Conservation (phyloP, 2,113 vertebrate genomes). For the Capra hircus region DNA sequence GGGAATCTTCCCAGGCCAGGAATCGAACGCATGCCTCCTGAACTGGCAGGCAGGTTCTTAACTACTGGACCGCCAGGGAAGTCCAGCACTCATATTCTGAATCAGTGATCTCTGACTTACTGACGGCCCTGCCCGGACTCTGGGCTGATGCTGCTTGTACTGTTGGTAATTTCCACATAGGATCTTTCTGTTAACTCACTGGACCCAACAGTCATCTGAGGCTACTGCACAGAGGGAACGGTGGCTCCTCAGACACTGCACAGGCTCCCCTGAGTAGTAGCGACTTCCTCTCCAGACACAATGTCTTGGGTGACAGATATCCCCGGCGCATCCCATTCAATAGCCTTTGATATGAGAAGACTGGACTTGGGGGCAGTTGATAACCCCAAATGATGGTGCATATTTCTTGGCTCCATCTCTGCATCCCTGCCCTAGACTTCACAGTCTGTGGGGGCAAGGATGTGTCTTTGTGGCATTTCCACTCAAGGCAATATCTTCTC, state of each 20-base stretch:
- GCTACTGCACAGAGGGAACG: not conserved
- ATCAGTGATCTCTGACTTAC: not conserved
- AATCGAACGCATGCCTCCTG: accelerated
- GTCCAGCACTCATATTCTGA: not conserved
- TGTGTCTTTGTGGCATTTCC: not conserved
- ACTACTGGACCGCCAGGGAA: not conserved
- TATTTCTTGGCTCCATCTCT: not conserved
- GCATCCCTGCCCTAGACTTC: not conserved
- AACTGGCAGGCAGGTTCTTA: not conserved
- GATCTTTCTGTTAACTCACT: not conserved
- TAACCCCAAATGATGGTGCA: not conserved
- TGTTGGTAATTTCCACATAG: not conserved
- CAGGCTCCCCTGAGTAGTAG: not conserved
- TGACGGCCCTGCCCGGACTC: not conserved
- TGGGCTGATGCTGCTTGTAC: too few species aligned
- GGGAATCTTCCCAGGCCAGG: not conserved
- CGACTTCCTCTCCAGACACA: not conserved
- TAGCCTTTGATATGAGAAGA: not conserved
- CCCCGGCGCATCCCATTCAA: not conserved
- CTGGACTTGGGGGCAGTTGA: not conserved
- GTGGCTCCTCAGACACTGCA: too few species aligned
- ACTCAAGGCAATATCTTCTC: not conserved
- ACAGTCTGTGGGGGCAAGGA: not conserved
- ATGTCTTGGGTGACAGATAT: not conserved
- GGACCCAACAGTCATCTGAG: not conserved